A percentile compares a stretch with the other conserved stretches of the same genome.
Conservation (phyloP, 1,140 invertebrate genomes). For the Dryas iulia region DNA sequence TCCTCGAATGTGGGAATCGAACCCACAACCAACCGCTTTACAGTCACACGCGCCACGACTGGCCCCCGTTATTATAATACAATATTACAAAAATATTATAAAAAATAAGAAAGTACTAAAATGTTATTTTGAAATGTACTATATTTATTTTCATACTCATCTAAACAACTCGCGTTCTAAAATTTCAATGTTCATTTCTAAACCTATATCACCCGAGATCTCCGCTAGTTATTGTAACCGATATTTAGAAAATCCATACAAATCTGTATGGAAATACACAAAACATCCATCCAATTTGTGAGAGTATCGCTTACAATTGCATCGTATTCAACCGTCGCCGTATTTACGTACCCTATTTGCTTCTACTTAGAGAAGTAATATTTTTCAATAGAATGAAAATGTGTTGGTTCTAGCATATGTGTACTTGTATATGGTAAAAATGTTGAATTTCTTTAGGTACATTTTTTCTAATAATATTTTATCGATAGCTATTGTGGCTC, state of each 20-base stretch:
- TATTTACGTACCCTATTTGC: conserved; percentile 51
- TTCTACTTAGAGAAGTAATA: conserved; percentile 44
- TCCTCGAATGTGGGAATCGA: too few relatives aligned
- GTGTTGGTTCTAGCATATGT: background rate
- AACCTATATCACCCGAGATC: background rate
- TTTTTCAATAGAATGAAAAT: conserved; percentile 42
- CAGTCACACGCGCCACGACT: too few relatives aligned
- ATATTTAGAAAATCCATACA: background rate
- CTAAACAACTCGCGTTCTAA: too few relatives aligned
- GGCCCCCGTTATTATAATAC: too few relatives aligned
- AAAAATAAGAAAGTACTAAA: too few relatives aligned
- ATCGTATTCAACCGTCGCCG: conserved; percentile 39
- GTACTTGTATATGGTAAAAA: background rate
- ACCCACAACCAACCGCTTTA: too few relatives aligned
- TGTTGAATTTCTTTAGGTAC: too few relatives aligned
- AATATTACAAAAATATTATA: too few relatives aligned
- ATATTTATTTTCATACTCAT: background rate
- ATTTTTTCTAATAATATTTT: too few relatives aligned
- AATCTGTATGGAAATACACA: conserved; percentile 37
- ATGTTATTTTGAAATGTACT: background rate
- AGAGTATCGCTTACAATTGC: conserved; percentile 42
- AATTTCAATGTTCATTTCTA: too few relatives aligned
- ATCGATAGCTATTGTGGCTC: too few relatives aligned
- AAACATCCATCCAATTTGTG: conserved; percentile 54
- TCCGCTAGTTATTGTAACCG: background rate